Base-by-base conservation (phyloP, 64 coral and sea anemone species). In the Montipora sp. region DNA sequence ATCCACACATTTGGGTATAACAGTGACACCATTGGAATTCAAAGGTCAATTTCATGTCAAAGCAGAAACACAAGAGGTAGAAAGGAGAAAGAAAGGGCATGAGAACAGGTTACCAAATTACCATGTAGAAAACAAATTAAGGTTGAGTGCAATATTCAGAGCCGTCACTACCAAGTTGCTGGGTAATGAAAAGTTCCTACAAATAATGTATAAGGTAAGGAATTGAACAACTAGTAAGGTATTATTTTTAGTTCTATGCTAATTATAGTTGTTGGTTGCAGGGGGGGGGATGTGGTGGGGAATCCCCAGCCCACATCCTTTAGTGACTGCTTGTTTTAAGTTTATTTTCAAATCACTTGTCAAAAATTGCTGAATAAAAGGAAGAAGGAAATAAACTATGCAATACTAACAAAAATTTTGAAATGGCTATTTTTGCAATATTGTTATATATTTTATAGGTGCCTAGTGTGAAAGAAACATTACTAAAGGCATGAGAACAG, bases 41-140 rank as follows among this genome's bases (percentile, higher is more conserved):
- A 88, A 55, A 76, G 87, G 87, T 88, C 87, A 50, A 55, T 77
- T 59, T 88, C 72, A 55, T 88, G 87, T 72, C 87, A 88, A 75
- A 88, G 87, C 58, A 72, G 87, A 49, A 57, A 88, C 71, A 47
- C 49, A 51, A 77, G 87, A 55, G 60, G 60, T 16, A 76, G 73
- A 44, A 88, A 77, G 87, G 87, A 88, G 5, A 88, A 88, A 50
- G 48, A 75, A 1, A 55, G 71, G 12, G 71, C 46, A 88, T 88
- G 72, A 48, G 66, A 76, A 88, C 46, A 60, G 36, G 87, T 88
- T 20, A 74, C 87, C 19, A 88, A 88, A 77, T 73, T 88, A 27
- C 71, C 6, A 88, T 88, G 87, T 27, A 21, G 87, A 77, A 88
- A 51, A 36, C 44, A 48, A 87, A 48, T 71, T 48, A n/a, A 48